Conservation (phyloP, 2,888 invertebrate genomes). For the Falcaria lacertinaria region DNA sequence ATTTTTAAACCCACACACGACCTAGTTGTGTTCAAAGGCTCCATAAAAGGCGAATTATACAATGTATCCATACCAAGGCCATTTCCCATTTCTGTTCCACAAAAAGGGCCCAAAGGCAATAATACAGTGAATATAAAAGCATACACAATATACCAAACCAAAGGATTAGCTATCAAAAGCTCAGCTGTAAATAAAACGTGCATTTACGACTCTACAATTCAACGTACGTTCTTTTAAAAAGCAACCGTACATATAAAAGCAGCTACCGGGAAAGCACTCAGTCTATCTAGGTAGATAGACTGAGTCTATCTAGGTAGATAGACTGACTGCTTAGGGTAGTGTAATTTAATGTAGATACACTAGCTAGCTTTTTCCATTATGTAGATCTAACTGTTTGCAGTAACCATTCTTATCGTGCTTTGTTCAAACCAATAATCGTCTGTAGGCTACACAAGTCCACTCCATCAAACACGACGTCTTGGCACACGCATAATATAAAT, state of each 20-base stretch:
- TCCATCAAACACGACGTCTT: slow-evolving; percentile 8
- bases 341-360: too few relatives aligned
- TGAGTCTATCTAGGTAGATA: too few relatives aligned
- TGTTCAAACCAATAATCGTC: too few relatives aligned
- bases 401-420: too few relatives aligned
- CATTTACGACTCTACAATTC: slow-evolving; percentile 1
- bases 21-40: background rate
- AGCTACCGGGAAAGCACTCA: background rate
- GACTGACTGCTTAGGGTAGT: too few relatives aligned
- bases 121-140: background rate
- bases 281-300: too few relatives aligned
- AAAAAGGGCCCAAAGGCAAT: background rate
- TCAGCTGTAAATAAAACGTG: background rate
- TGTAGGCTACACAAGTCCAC: slow-evolving; percentile 3
- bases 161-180: background rate
- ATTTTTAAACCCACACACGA: background rate
- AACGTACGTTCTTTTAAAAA: too few relatives aligned
- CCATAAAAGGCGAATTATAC: background rate
- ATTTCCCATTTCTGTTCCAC: background rate
- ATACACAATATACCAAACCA: background rate
- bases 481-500: slow-evolving; percentile 19
- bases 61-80: background rate
- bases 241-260: background rate
- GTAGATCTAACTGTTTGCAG: too few relatives aligned
- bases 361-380: too few relatives aligned